Conservation (phyloP, 2,888 invertebrate genomes). For the Deilephila porcellus region DNA sequence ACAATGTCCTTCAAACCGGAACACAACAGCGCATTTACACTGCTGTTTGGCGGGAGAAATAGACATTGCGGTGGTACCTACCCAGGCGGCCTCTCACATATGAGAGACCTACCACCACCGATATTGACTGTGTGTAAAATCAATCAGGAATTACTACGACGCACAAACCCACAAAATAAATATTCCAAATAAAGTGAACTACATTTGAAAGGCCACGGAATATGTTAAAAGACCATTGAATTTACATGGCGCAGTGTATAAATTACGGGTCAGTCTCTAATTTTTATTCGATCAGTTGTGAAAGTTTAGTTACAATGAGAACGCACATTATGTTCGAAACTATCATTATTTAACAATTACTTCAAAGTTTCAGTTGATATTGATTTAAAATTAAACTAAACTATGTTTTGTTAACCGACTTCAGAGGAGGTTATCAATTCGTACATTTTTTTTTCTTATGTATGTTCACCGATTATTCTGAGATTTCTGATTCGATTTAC, state of each 20-base stretch:
- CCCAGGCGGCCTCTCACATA: no score
- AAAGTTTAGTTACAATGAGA: background rate
- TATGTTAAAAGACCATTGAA: background rate
- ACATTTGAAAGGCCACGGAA: constrained; percentile 12
- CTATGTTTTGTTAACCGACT: no score
- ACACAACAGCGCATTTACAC: no score
- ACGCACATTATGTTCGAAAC: background rate
- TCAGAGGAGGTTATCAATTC: no score
- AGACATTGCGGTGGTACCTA: no score
- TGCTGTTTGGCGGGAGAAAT: no score
- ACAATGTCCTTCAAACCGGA: no score
- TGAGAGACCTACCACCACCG: no score
- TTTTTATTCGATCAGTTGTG: background rate
- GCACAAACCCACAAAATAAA: background rate
- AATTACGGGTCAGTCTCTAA: background rate
- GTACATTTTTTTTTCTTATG: no score
- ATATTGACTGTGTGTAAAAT: background rate
- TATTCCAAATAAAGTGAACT: constrained; percentile 16
- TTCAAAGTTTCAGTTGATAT: background rate
- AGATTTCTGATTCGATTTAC: no score
- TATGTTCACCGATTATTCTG: no score
- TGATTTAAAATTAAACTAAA: no score
- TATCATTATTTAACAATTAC: background rate
- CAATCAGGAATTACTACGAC: background rate
- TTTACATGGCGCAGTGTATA: background rate